Percentiles rank a stretch among this genome's conserved stretches.
Evolutionary conservation across 2,113 vertebrate genomes (phyloP).

Genomic region (Diadophis punctatus): DNA sequence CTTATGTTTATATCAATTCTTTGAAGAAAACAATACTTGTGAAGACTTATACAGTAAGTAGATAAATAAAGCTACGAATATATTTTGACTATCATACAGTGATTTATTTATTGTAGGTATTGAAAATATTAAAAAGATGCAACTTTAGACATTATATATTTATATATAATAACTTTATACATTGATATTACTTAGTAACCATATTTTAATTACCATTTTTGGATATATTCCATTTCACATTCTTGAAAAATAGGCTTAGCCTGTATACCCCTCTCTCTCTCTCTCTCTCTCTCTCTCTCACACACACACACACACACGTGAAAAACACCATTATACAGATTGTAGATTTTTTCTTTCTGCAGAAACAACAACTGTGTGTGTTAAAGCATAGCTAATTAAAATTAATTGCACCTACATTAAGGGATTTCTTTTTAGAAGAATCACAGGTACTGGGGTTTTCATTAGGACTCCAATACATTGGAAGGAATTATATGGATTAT

Average conservation of each 20-base stretch:
- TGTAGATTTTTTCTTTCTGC: not conserved
- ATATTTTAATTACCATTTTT: not conserved
- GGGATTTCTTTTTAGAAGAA: not conserved
- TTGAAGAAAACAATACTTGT: not conserved
- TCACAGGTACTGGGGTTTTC: not conserved
- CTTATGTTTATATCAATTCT: constrained; percentile 26
- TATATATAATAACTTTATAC: not conserved
- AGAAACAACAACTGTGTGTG: not conserved
- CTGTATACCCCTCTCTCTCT: not conserved
- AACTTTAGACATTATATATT: not conserved
- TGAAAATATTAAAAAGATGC: not conserved
- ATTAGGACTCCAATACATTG: not conserved
- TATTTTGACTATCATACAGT: not conserved
- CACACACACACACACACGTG: not conserved
- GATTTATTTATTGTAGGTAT: not conserved
- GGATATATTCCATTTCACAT: not conserved
- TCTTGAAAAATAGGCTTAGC: not conserved
- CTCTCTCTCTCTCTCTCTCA: no score
- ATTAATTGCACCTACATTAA: not conserved
- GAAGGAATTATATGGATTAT: not conserved
- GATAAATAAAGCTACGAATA: not conserved
- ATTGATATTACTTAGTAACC: not conserved
- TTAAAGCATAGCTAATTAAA: not conserved
- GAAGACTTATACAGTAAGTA: not conserved
- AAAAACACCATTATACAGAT: not conserved